These are phyloP conservation scores for Philypnodon macrostomus DNA, from an alignment of 2,797 vertebrate species.

Conservation along the genomic window DNA sequence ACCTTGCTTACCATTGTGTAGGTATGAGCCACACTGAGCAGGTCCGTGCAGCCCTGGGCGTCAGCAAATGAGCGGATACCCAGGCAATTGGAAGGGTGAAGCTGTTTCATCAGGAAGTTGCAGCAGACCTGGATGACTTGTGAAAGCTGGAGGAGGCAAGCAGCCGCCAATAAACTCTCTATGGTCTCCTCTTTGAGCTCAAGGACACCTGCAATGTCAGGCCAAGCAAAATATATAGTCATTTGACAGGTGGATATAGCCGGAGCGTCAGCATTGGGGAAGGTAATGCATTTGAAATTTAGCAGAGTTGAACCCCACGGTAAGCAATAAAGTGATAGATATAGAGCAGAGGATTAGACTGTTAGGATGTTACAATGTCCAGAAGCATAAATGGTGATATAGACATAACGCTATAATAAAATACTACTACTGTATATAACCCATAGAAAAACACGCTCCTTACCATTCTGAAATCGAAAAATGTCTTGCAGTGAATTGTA, in stretches of 20 bases:
- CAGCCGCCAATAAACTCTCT: constrained; percentile 93
- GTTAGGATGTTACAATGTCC: neutral
- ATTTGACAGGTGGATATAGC: constrained; percentile 10
- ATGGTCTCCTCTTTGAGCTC: constrained; percentile 96
- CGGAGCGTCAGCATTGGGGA: constrained; percentile 4
- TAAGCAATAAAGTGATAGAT: constrained; percentile 11
- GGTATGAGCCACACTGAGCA: constrained; percentile 90
- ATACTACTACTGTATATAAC: too few species aligned
- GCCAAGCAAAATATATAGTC: constrained; percentile 24
- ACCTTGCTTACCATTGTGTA: constrained; percentile 91
- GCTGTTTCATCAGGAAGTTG: constrained; percentile 96
- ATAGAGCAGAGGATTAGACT: neutral
- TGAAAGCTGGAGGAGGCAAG: constrained; percentile 95
- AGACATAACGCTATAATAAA: too few species aligned
- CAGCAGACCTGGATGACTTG: constrained; percentile 98
- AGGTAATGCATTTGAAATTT: constrained; percentile 13
- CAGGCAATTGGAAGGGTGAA: constrained; percentile 96
- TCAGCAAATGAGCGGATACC: constrained; percentile 97
- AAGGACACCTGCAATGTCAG: constrained; percentile 83
- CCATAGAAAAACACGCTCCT: too few species aligned
- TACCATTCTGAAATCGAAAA: too few species aligned
- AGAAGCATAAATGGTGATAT: neutral
- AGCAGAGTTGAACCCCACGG: neutral
- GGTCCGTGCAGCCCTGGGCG: constrained; percentile 90
- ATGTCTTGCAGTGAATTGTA: too few species aligned